Percentiles rank a stretch among this genome's conserved stretches.
These are phyloP conservation scores for Antrozous pallidus DNA, from an alignment of 2,797 vertebrate species.

Conservation along the genomic window DNA sequence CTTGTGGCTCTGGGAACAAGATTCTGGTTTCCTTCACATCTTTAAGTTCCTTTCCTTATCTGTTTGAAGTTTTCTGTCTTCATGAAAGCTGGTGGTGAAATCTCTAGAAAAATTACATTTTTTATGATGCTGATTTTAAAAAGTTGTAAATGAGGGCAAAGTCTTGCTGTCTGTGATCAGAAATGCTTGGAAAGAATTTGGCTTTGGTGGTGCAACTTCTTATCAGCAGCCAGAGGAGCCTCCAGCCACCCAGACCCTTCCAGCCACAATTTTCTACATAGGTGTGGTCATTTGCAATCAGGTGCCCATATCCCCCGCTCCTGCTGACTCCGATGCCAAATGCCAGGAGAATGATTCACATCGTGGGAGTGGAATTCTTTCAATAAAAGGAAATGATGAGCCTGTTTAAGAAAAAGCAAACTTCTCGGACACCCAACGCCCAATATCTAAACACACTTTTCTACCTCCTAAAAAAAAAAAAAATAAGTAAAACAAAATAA, in stretches of 20 bases:
- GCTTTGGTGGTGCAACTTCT: neutral
- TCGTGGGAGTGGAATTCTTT: neutral
- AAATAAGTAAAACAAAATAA: neutral
- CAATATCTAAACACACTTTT: neutral
- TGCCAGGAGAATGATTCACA: neutral
- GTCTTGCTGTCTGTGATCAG: neutral
- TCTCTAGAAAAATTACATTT: neutral
- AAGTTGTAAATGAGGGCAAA: neutral
- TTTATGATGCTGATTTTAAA: neutral
- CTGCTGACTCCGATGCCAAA: neutral
- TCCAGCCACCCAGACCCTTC: neutral
- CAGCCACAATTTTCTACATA: neutral
- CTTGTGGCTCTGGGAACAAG: neutral
- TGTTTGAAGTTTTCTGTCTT: neutral
- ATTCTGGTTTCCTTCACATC: neutral
- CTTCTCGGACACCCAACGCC: neutral
- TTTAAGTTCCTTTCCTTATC: neutral
- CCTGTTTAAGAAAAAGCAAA: neutral
- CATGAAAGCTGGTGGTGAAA: neutral
- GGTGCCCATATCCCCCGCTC: neutral
- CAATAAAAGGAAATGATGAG: conserved; percentile 10
- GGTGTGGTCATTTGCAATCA: neutral
- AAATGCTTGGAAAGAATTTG: neutral
- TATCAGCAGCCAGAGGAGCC: neutral
- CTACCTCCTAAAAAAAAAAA: neutral